phyloP scores from a whole-genome alignment of 1,140 invertebrate species.

The Hermetia illucens region DNA sequence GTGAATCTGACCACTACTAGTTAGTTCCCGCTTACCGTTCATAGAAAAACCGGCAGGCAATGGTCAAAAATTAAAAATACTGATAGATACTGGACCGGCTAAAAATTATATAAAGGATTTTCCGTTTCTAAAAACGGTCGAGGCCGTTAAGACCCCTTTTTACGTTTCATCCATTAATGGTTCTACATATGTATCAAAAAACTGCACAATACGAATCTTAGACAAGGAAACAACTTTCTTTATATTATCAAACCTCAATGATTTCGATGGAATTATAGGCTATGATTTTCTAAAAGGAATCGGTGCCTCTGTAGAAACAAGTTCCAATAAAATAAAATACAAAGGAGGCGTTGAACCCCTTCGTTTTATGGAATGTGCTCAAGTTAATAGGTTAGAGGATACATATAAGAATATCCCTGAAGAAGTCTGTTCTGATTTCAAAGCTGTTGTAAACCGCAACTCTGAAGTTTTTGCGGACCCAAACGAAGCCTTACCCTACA shows the following conservation, averaged over 20 bases:
- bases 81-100: conserved; percentile 2
- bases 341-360: not conserved
- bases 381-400: not conserved
- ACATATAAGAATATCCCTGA: not conserved
- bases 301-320: not conserved
- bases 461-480: conserved; percentile 1
- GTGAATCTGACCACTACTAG: not conserved
- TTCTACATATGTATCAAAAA: not conserved
- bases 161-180: not conserved
- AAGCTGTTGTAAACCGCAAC: not conserved
- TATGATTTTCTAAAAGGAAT: not conserved
- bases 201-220: not conserved
- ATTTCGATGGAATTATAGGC: conserved; percentile 2
- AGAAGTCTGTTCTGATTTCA: not conserved
- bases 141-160: not conserved
- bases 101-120: not conserved
- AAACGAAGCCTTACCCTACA: conserved; percentile 1
- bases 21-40: not conserved
- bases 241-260: not conserved
- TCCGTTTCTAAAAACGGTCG: not conserved
- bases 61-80: not conserved
- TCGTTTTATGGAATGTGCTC: not conserved
- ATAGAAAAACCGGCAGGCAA: not conserved
- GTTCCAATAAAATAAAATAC: not conserved
- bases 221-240: not conserved